These are phyloP conservation scores for Mormyrus proboscirostris DNA, from an alignment of 2,797 vertebrate species.

Conservation along the genomic window DNA sequence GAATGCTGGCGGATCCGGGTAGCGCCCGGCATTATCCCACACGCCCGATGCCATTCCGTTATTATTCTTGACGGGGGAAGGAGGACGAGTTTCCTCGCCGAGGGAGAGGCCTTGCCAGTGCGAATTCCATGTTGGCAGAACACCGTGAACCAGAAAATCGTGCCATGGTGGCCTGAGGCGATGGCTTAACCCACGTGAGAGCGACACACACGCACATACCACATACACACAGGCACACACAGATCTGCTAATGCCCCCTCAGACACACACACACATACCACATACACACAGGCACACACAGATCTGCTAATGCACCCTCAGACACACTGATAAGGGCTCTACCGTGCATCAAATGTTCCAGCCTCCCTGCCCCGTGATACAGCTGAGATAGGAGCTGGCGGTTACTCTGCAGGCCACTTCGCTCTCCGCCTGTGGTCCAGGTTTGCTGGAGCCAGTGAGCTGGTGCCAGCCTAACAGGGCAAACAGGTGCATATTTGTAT, in stretches of 20 bases:
- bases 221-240: background rate
- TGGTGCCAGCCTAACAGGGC: background rate
- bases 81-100: background rate
- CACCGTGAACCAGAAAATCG: constrained; percentile 10
- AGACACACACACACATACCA: background rate
- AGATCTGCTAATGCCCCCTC: background rate
- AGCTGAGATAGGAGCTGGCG: background rate
- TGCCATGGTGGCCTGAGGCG: background rate
- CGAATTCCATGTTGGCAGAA: background rate
- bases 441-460: background rate
- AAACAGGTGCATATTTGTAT: constrained; percentile 1
- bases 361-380: background rate
- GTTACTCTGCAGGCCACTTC: background rate
- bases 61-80: background rate
- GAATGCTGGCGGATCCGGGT: background rate
- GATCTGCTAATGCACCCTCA: background rate
- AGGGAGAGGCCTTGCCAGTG: background rate
- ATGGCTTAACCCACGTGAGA: background rate
- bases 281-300: background rate
- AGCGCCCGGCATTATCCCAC: background rate
- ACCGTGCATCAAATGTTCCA: background rate
- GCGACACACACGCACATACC: background rate
- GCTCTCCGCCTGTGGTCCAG: background rate
- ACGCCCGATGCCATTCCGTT: background rate
- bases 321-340: background rate